Evolutionary conservation across 2,113 vertebrate genomes (phyloP).

Genomic region (Seriola aureovittata): DNA sequence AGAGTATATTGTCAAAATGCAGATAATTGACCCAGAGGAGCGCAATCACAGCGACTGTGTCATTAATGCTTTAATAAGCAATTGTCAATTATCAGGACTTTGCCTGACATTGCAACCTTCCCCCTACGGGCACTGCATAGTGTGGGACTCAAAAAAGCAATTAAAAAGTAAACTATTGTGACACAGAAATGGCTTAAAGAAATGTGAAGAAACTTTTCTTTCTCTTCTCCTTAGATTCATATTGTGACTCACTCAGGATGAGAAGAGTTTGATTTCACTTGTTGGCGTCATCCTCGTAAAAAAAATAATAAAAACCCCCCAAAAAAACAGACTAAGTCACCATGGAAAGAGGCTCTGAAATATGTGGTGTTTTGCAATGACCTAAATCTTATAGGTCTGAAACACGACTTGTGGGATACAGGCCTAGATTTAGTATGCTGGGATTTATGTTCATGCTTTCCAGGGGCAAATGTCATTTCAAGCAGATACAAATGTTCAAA

Average conservation of each 20-base stretch:
- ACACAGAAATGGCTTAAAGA: conserved; percentile 46
- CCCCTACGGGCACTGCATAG: conserved; percentile 45
- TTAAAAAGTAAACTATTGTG: conserved; percentile 70
- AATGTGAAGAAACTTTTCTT: conserved; percentile 13
- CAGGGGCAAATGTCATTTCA: conserved; percentile 57
- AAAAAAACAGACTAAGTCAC: conserved; percentile 25
- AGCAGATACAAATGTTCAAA: conserved; percentile 38
- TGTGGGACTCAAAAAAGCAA: conserved; percentile 54
- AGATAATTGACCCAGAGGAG: conserved; percentile 74
- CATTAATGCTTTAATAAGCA: conserved; percentile 74
- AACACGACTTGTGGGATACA: conserved; percentile 39
- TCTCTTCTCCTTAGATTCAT: conserved; percentile 6
- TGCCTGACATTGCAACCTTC: conserved; percentile 47
- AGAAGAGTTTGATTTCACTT: conserved; percentile 45
- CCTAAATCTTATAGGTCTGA: conserved; percentile 56
- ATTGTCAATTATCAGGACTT: conserved; percentile 66
- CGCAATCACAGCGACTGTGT: conserved; percentile 54
- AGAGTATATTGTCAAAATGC: conserved; percentile 51
- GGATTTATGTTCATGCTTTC: conserved; percentile 46
- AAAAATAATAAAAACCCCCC: neutral
- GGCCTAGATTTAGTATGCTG: conserved; percentile 48
- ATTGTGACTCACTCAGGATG: conserved; percentile 9
- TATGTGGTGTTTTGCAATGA: conserved; percentile 42
- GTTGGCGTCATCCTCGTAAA: conserved; percentile 49
- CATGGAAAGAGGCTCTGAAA: conserved; percentile 15